Percentiles rank a stretch among this genome's conserved stretches.
Evolutionary conservation across 2,797 vertebrate species (phyloP).

Genomic region (Pteronotus mesoamericanus): DNA sequence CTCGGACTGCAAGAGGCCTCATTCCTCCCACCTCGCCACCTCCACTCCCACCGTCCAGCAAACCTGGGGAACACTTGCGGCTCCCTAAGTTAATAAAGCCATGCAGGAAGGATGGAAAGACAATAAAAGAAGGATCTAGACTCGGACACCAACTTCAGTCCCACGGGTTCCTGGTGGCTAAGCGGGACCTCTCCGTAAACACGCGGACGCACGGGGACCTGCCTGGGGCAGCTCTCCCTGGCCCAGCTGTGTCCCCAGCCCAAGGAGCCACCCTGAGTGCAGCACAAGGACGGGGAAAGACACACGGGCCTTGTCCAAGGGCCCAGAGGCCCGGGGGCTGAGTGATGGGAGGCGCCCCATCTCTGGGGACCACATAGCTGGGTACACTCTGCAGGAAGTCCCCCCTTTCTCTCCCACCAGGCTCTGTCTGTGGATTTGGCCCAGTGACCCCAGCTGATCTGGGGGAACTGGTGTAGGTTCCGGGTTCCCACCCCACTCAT

Average conservation of each 20-base stretch:
- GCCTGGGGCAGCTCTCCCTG: background rate
- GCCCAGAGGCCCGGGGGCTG: rapidly evolving
- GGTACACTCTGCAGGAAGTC: background rate
- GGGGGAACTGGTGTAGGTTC: rapidly evolving
- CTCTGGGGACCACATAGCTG: background rate
- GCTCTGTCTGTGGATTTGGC: background rate
- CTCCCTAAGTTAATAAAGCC: background rate
- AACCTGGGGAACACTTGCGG: background rate
- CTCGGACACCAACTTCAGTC: background rate
- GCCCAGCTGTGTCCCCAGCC: background rate
- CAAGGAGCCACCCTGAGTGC: rapidly evolving
- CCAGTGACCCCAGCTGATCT: background rate
- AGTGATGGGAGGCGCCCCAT: rapidly evolving
- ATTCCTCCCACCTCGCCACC: background rate
- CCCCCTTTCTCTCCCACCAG: background rate
- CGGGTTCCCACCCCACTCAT: rapidly evolving
- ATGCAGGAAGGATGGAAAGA: background rate
- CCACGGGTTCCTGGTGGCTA: background rate
- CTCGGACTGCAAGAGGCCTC: background rate
- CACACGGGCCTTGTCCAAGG: background rate
- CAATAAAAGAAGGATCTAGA: background rate
- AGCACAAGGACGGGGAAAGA: background rate
- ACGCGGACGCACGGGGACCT: background rate
- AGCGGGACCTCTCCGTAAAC: background rate
- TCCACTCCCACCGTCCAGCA: background rate